Percentiles rank a stretch among this genome's conserved stretches.
phyloP scores from a whole-genome alignment of 1,140 invertebrate species.

The Bathynomus jamesi region DNA sequence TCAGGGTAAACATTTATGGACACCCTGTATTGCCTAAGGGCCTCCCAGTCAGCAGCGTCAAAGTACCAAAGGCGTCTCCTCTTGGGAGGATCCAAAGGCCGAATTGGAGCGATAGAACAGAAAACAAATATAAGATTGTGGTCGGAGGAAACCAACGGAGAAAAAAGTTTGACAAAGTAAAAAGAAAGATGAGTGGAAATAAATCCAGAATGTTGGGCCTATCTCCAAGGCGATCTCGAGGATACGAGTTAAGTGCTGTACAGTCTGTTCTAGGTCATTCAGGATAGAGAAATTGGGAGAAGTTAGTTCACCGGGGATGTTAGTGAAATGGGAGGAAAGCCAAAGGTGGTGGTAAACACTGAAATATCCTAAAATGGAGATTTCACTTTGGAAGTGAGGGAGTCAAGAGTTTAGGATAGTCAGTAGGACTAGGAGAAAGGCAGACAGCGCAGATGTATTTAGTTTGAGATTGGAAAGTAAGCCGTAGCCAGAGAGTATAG shows the following conservation, averaged over 20 bases:
- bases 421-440: no score
- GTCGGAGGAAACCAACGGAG: background rate
- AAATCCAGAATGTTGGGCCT: background rate
- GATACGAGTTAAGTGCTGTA: background rate
- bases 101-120: background rate
- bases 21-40: background rate
- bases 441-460: no score
- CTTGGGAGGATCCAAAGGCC: background rate
- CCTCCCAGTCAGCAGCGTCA: background rate
- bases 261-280: background rate
- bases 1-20: no score
- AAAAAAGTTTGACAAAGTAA: background rate
- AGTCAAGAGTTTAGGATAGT: no score
- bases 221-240: background rate
- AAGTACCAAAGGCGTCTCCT: background rate
- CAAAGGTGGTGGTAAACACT: no score
- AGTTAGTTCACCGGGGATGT: no score
- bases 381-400: no score
- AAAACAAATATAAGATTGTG: background rate
- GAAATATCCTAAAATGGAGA: no score
- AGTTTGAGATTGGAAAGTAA: no score
- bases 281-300: background rate
- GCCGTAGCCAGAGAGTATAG: no score
- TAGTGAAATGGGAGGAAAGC: no score
- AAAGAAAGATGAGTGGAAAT: background rate